Conservation (phyloP, 2,888 invertebrate species). For the Heliconius ismenius region DNA sequence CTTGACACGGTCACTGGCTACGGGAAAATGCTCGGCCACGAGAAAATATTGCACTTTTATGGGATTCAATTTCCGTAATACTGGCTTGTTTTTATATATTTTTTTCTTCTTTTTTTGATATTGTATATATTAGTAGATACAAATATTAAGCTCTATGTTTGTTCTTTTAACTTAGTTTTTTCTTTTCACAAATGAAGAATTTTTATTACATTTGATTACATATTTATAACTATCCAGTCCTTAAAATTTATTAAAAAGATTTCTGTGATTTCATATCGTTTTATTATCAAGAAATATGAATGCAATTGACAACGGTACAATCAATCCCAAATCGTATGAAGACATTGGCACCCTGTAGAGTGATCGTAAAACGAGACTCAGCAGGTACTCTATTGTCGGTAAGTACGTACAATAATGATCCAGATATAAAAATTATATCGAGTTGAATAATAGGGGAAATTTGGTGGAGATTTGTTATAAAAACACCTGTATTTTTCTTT, state of each 20-base stretch:
- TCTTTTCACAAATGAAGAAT: not conserved
- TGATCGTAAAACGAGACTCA: conserved; percentile 62
- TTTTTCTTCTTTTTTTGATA: not conserved
- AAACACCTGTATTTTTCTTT: not conserved
- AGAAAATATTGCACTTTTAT: conserved; percentile 53
- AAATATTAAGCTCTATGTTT: not conserved
- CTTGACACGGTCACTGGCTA: conserved; percentile 53
- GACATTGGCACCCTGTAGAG: conserved; percentile 70
- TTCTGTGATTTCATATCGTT: conserved; percentile 4
- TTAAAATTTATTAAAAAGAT: not conserved
- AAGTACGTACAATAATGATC: conserved; percentile 39
- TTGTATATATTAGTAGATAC: not conserved
- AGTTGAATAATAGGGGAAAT: conserved; percentile 8
- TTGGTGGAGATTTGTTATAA: too few species aligned
- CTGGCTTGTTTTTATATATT: conserved; percentile 33
- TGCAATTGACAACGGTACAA: conserved; percentile 24
- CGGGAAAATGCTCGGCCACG: conserved; percentile 45
- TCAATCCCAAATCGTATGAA: conserved; percentile 59
- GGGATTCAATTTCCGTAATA: conserved; percentile 50
- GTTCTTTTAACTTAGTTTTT: not conserved
- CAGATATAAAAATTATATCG: conserved; percentile 25
- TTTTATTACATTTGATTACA: not conserved
- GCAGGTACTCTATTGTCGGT: conserved; percentile 53
- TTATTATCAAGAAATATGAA: conserved; percentile 13
- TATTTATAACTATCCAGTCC: not conserved